Conservation (phyloP, 2,888 invertebrate species). For the Nomada fabriciana region DNA sequence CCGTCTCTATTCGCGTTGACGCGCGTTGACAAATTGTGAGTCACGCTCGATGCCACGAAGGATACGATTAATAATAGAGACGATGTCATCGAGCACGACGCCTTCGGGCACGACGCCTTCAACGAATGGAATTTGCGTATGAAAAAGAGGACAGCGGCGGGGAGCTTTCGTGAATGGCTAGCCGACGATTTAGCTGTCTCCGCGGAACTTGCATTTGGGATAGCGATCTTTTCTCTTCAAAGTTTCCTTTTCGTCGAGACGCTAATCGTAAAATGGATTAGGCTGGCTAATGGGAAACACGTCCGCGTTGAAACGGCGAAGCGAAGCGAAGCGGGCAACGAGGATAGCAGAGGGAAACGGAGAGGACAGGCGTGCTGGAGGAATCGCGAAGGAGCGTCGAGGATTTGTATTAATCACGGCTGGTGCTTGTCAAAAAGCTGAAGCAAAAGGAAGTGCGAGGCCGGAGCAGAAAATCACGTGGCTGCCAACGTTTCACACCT, state of each 20-base stretch:
- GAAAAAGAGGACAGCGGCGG: no score
- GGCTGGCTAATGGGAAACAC: conserved; percentile 32
- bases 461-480: not conserved
- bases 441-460: not conserved
- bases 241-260: not conserved
- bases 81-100: no score
- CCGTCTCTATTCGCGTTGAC: not conserved
- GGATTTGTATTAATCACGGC: conserved; percentile 66
- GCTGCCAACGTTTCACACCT: not conserved
- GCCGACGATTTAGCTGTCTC: no score
- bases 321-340: not conserved
- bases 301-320: conserved; percentile 27
- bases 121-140: no score
- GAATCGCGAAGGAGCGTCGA: conserved; percentile 59
- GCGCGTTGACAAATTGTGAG: not conserved
- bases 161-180: no score
- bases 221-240: not conserved
- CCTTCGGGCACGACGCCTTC: no score
- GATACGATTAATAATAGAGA: no score
- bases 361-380: conserved; percentile 35
- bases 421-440: conserved; percentile 14
- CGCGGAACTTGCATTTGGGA: no score
- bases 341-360: conserved; percentile 3
- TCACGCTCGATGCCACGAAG: no score
- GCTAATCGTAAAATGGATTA: conserved; percentile 14